Conservation (phyloP, 2,113 vertebrate genomes). For the Oceanodroma tethys region DNA sequence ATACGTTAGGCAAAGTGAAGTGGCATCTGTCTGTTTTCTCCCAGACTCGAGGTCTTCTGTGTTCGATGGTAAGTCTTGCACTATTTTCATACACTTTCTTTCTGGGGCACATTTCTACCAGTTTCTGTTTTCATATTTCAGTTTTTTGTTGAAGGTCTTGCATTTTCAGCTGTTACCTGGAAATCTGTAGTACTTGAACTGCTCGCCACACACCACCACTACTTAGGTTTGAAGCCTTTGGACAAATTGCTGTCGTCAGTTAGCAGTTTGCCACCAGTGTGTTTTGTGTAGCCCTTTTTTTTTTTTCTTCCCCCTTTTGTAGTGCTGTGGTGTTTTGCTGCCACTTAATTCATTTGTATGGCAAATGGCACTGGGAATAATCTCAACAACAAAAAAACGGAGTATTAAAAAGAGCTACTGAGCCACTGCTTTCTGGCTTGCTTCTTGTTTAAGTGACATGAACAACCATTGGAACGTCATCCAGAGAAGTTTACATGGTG, state of each 20-base stretch:
- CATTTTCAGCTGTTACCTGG: conserved; percentile 68
- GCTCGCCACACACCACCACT: conserved; percentile 37
- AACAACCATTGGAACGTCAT: conserved; percentile 42
- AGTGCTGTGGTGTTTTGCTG: conserved; percentile 41
- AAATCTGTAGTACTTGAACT: conserved; percentile 76
- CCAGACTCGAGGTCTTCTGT: conserved; percentile 81
- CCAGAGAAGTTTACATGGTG: conserved; percentile 74
- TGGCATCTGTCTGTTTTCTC: conserved; percentile 21
- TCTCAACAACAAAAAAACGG: neutral
- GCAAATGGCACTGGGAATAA: conserved; percentile 61
- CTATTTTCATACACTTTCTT: conserved; percentile 77
- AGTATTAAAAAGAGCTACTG: conserved; percentile 68
- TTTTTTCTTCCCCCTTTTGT: neutral
- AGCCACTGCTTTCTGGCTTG: conserved; percentile 79
- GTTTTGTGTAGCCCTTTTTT: neutral
- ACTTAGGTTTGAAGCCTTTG: conserved; percentile 43
- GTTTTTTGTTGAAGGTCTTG: conserved; percentile 61
- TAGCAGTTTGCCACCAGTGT: conserved; percentile 60
- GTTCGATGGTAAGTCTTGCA: conserved; percentile 86
- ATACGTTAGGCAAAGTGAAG: conserved; percentile 23
- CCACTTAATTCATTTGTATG: conserved; percentile 17
- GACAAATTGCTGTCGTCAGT: conserved; percentile 37
- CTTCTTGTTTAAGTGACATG: conserved; percentile 67
- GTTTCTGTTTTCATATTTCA: conserved; percentile 45
- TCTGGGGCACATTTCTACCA: conserved; percentile 71